phyloP scores from a whole-genome alignment of 2,113 vertebrate genomes.

The Microtus ochrogaster region DNA sequence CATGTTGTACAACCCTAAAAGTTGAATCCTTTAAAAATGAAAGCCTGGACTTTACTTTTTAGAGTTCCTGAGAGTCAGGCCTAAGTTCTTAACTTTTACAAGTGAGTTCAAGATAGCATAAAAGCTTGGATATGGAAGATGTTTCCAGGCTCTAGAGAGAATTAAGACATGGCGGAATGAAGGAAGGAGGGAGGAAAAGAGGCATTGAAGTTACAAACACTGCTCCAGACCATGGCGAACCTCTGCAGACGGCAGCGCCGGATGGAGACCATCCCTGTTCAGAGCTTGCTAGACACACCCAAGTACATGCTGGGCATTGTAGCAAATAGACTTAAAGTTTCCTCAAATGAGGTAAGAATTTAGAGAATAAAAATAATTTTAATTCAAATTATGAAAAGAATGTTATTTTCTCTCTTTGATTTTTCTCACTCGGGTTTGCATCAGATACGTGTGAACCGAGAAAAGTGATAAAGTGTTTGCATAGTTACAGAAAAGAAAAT shows the following conservation, averaged over 20 bases:
- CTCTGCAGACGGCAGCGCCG: background rate
- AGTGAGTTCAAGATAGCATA: background rate
- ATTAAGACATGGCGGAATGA: background rate
- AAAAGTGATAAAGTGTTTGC: background rate
- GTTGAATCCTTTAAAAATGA: background rate
- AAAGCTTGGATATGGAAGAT: background rate
- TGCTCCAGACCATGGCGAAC: background rate
- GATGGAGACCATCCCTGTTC: background rate
- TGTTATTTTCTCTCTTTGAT: background rate
- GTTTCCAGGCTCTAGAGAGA: background rate
- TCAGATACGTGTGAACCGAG: background rate
- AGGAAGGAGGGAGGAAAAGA: background rate
- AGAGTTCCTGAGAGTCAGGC: background rate
- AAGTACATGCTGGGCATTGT: background rate
- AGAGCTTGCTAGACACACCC: background rate
- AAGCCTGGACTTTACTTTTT: background rate
- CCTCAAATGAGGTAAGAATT: background rate
- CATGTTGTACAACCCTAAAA: accelerated
- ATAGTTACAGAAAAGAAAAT: background rate
- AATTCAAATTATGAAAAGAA: background rate
- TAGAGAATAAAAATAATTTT: background rate
- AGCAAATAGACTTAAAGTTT: background rate
- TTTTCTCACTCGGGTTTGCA: background rate
- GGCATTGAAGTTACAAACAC: background rate
- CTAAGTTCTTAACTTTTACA: background rate